Evolutionary conservation across 2,888 invertebrate genomes (phyloP), one percentile per base, ranked within the genome.

Genomic region (Rotaria sp.): DNA sequence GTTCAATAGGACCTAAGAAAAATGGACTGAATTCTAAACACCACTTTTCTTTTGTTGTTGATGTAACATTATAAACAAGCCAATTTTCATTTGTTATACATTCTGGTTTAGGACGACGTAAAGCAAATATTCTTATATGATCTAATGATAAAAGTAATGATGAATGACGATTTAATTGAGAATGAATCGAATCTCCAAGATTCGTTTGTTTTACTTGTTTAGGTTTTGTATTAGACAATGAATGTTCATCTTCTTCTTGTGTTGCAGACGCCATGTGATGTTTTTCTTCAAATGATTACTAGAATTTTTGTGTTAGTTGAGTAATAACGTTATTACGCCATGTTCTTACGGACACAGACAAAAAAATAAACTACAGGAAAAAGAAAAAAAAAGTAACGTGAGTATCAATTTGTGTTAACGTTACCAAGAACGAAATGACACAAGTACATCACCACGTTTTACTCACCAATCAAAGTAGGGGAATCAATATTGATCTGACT

Each of bases 11-110:
- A 35, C 67, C 67, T 67, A 67, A 35, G 21, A 35, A 10, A 38
- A 67, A 67, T 67, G 67, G 67, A 67, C 67, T 67, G 18, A 67
- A 67, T 35, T 67, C 67, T 67, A 67, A 35, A 35, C 67, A 67
- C 67, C 67, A 67, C 21, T 67, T 35, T 35, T 67, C 67, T 67
- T 35, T 67, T 18, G 67, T 38, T 35, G 35, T 35, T 3, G 67
- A 67, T 38, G 67, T 67, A 21, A 67, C 67, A 67, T 67, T 67
- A 35, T 35, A 21, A 0, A 67, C 21, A 67, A 67, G 67, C 67
- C 67, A 67, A 67, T 67, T 67, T 35, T 67, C 67, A 35, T 67
- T 67, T n/a, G 67, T 67, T 67, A 67, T 2, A 38, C 67, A 67
- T 67, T 21, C 35, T 30, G 67, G 67, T 30, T 67, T 67, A 67